A percentile compares a stretch with the other conserved stretches of the same genome.
phyloP scores from a whole-genome alignment of 2,113 vertebrate genomes.

The Heteronetta atricapilla region DNA sequence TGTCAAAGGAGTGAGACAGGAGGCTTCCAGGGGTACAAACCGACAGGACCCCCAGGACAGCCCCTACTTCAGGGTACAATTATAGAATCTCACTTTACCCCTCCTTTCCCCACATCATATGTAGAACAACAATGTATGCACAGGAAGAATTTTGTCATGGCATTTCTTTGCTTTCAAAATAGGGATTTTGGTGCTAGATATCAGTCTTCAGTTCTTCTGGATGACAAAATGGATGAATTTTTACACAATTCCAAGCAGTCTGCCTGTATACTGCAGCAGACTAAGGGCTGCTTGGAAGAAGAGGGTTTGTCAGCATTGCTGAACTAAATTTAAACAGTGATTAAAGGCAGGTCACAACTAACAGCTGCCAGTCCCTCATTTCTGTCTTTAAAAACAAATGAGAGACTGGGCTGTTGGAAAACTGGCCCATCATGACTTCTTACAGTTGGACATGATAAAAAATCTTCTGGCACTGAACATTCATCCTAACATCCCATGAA shows the following conservation, averaged over 20 bases:
- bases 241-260: not conserved
- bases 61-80: not conserved
- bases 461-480: not conserved
- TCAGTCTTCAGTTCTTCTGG: not conserved
- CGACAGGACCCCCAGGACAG: not conserved
- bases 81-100: not conserved
- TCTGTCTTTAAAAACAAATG: not conserved
- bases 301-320: not conserved
- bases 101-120: fast-evolving
- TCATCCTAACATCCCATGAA: not conserved
- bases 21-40: not conserved
- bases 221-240: not conserved
- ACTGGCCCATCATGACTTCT: not conserved
- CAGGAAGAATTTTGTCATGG: not conserved
- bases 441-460: not conserved
- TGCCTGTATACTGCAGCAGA: not conserved
- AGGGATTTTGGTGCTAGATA: not conserved
- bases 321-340: not conserved
- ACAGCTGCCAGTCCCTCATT: not conserved
- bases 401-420: not conserved
- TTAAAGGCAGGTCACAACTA: not conserved
- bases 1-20: not conserved
- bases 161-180: not conserved
- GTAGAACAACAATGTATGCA: not conserved
- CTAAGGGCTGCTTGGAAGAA: not conserved